Percentiles rank a stretch among this genome's conserved stretches.
Evolutionary conservation across 2,888 invertebrate genomes (phyloP).

Genomic region (Caenorhabditis parvicauda): DNA sequence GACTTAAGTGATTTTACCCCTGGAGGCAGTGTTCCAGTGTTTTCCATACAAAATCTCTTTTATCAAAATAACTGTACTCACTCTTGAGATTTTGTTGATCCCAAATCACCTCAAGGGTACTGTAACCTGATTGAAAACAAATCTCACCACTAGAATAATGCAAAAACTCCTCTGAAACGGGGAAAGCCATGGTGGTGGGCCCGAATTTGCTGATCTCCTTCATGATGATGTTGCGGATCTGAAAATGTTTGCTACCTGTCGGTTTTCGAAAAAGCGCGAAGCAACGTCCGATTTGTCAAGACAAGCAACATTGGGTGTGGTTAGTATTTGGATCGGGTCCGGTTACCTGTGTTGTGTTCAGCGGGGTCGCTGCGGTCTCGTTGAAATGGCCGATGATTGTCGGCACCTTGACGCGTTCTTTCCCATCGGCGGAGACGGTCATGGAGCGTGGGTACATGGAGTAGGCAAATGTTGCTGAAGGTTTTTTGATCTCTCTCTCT

Average conservation of each 20-base stretch:
- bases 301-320: background rate
- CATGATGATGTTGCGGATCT: constrained; percentile 53
- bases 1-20: too few species aligned
- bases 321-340: background rate
- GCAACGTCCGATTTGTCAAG: background rate
- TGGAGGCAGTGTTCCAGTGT: too few species aligned
- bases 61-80: too few species aligned
- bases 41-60: too few species aligned
- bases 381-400: constrained; percentile 60
- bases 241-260: background rate
- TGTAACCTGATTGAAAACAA: too few species aligned
- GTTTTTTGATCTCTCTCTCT: too few species aligned
- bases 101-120: too few species aligned
- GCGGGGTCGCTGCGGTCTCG: constrained; percentile 41
- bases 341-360: constrained; percentile 29
- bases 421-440: constrained; percentile 58
- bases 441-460: constrained; percentile 60
- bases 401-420: constrained; percentile 48
- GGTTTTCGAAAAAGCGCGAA: background rate
- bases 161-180: constrained; percentile 60
- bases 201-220: constrained; percentile 56
- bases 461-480: constrained; percentile 56
- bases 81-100: too few species aligned
- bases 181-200: constrained; percentile 61
- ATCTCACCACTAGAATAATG: constrained; percentile 50